Evolutionary conservation across 2,113 vertebrate genomes (phyloP).

Genomic region (Nycticorax nycticorax): DNA sequence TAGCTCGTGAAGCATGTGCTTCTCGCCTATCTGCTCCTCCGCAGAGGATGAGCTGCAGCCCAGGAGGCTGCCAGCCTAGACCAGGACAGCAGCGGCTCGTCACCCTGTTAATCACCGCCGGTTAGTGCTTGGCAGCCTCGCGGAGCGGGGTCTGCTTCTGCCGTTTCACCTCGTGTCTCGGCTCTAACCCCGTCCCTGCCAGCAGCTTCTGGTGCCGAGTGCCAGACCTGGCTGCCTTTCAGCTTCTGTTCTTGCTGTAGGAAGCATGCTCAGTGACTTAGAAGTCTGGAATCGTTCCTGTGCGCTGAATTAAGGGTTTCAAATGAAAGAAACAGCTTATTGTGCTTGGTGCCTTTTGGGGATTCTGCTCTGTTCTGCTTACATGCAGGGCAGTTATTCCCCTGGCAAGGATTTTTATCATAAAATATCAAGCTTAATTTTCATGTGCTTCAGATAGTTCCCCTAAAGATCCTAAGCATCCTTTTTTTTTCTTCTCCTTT

Average conservation of each 20-base stretch:
- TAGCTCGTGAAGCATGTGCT: rapidly evolving
- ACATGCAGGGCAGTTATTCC: not conserved
- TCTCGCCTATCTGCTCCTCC: not conserved
- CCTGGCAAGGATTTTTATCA: not conserved
- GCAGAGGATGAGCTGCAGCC: not conserved
- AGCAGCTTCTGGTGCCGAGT: not conserved
- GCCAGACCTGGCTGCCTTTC: constrained; percentile 31
- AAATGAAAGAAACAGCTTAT: not conserved
- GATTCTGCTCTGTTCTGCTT: not conserved
- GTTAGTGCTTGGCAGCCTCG: not conserved
- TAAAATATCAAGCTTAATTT: not conserved
- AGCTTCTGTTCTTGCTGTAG: not conserved
- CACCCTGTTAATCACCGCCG: not conserved
- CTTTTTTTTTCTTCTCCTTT: not conserved
- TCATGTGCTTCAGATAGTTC: not conserved
- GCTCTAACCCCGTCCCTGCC: not conserved
- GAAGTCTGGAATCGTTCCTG: constrained; percentile 18
- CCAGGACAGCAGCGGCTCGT: not conserved
- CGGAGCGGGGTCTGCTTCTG: not conserved
- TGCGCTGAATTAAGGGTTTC: not conserved
- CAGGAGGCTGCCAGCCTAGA: not conserved
- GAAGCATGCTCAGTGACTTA: not conserved
- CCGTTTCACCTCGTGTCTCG: not conserved
- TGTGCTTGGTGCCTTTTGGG: not conserved
- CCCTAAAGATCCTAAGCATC: not conserved